Base-by-base conservation (phyloP, 2,797 vertebrate species). In the Cyprinella venusta region DNA sequence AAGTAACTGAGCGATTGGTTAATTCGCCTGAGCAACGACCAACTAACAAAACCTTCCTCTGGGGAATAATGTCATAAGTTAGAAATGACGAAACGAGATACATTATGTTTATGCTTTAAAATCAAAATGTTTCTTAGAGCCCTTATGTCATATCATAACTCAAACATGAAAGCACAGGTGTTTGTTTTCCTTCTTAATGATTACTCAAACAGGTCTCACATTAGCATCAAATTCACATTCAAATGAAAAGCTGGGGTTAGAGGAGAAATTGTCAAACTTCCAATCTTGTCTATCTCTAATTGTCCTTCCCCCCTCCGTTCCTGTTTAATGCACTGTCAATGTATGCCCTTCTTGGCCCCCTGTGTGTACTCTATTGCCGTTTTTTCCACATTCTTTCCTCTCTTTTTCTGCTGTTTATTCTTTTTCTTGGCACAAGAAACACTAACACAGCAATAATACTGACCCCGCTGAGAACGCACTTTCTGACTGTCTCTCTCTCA, bases 141-240 rank as follows among this genome's bases (percentile, higher is more conserved):
- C 6, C 19, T 52, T 48, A 18, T 64, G 52, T 68, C 5, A 67
- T 16, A 8, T 65, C 64, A 52, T 8, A 26, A 30, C 56, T 64
- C 42, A 26, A 16, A 26, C 59, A 40, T 40, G 30, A 65, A 26
- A 24, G 45, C 13, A 50, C 42, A 81, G 56, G 69, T 38, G 42
- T 36, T 74, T 52, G 72, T 30, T 74, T n/a, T 38, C 3, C 19
- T 52, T 33, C 76, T 76, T 85, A 50, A 82, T 63, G 88, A 90
- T 90, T 86, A 85, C 81, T 88, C 80, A 87, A 87, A 90, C 84
- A 88, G 88, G 82, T 89, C n/a, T n/a, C 85, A 88, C 85, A 90
- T 92, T 90, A 92, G 89, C 89, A 93, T 92, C 83, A 67, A 84
- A 92, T 92, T 89, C 89, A 93, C 91, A 89, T 92, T 92, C 89